Percentiles rank a stretch among this genome's conserved stretches.
Conservation (phyloP, 2,797 vertebrate genomes). For the Mycteria americana region DNA sequence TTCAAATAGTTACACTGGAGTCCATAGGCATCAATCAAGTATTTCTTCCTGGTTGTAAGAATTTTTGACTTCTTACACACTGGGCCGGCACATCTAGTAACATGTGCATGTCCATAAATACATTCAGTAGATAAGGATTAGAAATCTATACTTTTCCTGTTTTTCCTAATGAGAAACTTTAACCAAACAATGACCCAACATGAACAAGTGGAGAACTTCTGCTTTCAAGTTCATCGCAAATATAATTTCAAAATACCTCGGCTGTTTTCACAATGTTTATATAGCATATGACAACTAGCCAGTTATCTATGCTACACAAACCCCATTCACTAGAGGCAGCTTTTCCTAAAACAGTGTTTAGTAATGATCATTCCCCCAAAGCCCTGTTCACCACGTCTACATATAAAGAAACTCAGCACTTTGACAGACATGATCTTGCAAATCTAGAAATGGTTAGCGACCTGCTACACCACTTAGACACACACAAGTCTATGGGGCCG, state of each 20-base stretch:
- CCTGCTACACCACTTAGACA: too few relatives aligned
- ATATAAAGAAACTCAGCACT: not conserved
- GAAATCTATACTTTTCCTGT: not conserved
- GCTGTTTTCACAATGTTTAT: not conserved
- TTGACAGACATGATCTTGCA: not conserved
- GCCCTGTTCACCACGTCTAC: not conserved
- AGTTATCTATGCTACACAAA: not conserved
- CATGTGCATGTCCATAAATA: not conserved
- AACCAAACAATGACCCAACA: not conserved
- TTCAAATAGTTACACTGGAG: not conserved
- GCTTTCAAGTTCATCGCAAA: not conserved
- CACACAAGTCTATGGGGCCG: too few relatives aligned
- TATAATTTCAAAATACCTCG: not conserved
- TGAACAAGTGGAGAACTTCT: not conserved
- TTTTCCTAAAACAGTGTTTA: not conserved
- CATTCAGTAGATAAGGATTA: not conserved
- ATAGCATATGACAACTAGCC: fast-evolving
- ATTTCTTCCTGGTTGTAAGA: not conserved
- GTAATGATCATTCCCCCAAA: not conserved
- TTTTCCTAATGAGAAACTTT: not conserved
- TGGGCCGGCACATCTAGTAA: not conserved
- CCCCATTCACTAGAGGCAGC: not conserved
- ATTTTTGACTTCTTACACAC: not conserved
- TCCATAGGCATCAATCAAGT: not conserved
- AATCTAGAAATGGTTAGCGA: not conserved